Conservation (phyloP, 2,888 invertebrate species). For the Philereme vetulata region DNA sequence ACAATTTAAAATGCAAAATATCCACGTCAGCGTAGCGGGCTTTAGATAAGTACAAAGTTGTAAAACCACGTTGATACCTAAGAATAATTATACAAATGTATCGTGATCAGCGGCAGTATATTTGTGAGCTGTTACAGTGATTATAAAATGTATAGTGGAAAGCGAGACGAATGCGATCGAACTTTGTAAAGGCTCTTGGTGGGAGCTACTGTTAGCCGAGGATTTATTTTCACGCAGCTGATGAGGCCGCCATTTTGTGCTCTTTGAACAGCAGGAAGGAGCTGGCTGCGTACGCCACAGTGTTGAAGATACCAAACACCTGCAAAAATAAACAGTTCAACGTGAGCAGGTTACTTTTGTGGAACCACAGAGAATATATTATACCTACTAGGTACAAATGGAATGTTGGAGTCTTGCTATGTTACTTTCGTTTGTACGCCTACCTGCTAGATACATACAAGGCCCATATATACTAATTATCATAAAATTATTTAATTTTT, state of each 20-base stretch:
- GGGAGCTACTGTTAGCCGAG: conserved; percentile 24
- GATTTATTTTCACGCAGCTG: conserved; percentile 45
- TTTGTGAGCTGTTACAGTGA: conserved; percentile 32
- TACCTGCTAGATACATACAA: too few species aligned
- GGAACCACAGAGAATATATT: too few species aligned
- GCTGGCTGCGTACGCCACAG: conserved; percentile 90
- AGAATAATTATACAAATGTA: conserved; percentile 29
- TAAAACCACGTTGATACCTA: conserved; percentile 5
- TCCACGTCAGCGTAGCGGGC: conserved; percentile 1
- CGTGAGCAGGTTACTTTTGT: conserved; percentile 2
- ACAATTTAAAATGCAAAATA: conserved; percentile 16
- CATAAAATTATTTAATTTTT: too few species aligned
- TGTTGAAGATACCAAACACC: conserved; percentile 93
- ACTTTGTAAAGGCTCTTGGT: conserved; percentile 43
- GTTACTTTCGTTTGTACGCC: not conserved
- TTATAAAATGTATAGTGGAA: conserved; percentile 42
- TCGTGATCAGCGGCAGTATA: conserved; percentile 40
- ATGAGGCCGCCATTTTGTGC: conserved; percentile 76
- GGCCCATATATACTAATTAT: too few species aligned
- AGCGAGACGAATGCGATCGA: conserved; percentile 48
- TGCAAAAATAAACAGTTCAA: conserved; percentile 62
- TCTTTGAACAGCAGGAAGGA: conserved; percentile 90
- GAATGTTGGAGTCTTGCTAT: not conserved
- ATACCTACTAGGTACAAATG: too few species aligned
- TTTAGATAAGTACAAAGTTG: conserved; percentile 5